Evolutionary conservation across 2,797 vertebrate species (phyloP).

Genomic region (Petrocephalus schoutedeni): DNA sequence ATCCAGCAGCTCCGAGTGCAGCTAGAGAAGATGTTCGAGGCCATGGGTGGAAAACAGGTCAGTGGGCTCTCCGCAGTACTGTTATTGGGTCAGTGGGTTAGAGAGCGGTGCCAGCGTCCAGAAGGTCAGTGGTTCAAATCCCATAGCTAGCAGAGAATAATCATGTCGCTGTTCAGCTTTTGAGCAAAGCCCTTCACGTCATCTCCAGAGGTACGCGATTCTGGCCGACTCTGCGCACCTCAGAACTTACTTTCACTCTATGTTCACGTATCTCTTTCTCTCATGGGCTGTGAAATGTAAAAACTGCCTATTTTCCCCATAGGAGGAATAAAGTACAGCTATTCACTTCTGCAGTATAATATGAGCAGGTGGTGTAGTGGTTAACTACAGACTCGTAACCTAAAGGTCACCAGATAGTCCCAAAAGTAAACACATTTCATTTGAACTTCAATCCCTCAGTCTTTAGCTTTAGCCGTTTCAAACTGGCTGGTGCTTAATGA

Average conservation of each 20-base stretch:
- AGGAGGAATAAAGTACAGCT: not conserved
- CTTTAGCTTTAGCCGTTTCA: not conserved
- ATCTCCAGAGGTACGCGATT: not conserved
- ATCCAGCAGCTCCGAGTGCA: conserved; percentile 93
- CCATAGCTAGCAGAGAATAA: not conserved
- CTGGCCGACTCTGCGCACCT: not conserved
- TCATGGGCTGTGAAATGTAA: not conserved
- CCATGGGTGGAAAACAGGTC: conserved; percentile 98
- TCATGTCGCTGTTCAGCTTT: not conserved
- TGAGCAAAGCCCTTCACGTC: too few species aligned
- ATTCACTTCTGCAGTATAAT: not conserved
- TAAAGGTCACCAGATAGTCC: not conserved
- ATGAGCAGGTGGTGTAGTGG: not conserved
- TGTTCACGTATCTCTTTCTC: not conserved
- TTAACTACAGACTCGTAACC: not conserved
- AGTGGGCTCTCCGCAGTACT: conserved; percentile 29
- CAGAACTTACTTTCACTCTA: not conserved
- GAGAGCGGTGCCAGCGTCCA: not conserved
- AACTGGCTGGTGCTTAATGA: not conserved
- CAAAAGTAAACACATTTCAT: not conserved
- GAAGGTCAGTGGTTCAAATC: not conserved
- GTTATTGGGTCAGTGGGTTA: not conserved
- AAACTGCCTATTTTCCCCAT: not conserved
- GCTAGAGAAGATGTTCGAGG: conserved; percentile 98
- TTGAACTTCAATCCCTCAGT: not conserved